phyloP scores from a whole-genome alignment of 1,140 invertebrate species.

The Laodelphax striatellus region DNA sequence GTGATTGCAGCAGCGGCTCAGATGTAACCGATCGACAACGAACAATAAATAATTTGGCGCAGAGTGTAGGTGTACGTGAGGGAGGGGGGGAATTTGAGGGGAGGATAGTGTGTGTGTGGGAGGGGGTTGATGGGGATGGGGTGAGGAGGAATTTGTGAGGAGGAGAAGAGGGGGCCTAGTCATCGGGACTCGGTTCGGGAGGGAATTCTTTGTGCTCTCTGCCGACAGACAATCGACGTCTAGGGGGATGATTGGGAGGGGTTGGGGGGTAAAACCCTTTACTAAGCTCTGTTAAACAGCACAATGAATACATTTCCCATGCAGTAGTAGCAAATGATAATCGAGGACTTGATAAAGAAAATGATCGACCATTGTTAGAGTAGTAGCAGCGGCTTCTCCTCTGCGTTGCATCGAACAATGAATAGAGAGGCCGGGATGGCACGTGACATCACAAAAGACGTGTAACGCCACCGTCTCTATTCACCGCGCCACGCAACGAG shows the following conservation, averaged over 20 bases:
- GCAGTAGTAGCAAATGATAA: constrained; percentile 3
- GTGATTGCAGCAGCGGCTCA: neutral
- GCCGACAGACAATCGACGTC: neutral
- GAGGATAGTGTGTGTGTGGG: neutral
- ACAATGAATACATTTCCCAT: constrained; percentile 4
- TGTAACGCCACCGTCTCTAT: neutral
- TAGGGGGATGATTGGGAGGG: neutral
- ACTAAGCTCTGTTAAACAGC: neutral
- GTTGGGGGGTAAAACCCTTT: neutral
- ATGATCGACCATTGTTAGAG: neutral
- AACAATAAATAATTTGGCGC: constrained; percentile 1
- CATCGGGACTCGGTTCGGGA: too few relatives aligned
- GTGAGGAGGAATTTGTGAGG: neutral
- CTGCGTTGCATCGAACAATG: neutral
- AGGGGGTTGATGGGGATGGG: neutral
- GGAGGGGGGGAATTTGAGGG: neutral
- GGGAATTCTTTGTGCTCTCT: neutral
- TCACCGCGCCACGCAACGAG: neutral
- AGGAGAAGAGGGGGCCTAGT: neutral
- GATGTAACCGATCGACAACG: neutral
- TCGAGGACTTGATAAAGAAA: constrained; percentile 2
- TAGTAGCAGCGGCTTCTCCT: neutral
- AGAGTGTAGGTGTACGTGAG: neutral
- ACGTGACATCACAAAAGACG: neutral
- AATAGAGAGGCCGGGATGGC: neutral